A percentile compares a stretch with the other conserved stretches of the same genome.
Conservation (phyloP, 2,113 vertebrate genomes). For the Uria aalge region DNA sequence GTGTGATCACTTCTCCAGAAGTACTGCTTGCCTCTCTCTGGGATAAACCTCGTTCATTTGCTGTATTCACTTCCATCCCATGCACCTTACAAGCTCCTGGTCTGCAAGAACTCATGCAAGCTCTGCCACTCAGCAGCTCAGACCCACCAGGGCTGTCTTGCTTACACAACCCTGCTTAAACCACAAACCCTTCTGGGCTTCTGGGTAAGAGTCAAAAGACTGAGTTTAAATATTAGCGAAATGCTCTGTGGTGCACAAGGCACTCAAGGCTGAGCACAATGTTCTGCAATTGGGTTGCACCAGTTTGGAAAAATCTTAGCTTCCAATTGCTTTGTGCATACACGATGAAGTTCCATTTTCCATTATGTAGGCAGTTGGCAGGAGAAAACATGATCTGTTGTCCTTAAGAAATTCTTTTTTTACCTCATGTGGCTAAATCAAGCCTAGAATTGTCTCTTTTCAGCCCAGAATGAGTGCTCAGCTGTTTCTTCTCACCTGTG, state of each 20-base stretch:
- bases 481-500: neutral
- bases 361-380: neutral
- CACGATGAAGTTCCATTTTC: neutral
- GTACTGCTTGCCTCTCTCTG: neutral
- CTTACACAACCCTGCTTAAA: neutral
- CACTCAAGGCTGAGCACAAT: neutral
- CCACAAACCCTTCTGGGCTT: neutral
- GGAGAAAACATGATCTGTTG: neutral
- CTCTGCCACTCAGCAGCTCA: neutral
- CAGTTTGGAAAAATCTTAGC: neutral
- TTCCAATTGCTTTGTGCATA: neutral
- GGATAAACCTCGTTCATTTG: neutral
- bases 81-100: neutral
- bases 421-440: neutral
- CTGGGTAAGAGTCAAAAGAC: neutral
- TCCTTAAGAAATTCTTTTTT: neutral
- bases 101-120: rapidly evolving
- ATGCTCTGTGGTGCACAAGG: neutral
- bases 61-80: neutral
- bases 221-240: slow-evolving; percentile 45
- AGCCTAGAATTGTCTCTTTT: neutral
- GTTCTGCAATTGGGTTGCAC: neutral
- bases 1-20: neutral
- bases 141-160: neutral
- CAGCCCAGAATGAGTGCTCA: neutral